Base-by-base conservation (phyloP, 2,797 vertebrate genomes). In the Falco biarmicus region DNA sequence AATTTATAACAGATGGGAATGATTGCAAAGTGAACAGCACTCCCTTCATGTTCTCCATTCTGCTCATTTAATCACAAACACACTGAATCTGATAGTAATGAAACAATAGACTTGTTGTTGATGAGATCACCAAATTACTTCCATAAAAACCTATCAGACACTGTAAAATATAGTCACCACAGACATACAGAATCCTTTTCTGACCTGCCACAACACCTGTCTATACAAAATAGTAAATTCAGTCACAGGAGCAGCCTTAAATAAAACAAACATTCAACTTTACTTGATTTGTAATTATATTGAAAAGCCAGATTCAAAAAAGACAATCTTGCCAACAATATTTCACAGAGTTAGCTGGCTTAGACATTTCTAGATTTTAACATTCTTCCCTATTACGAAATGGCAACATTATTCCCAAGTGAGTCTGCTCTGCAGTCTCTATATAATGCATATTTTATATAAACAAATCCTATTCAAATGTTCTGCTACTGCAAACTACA, bases 1-100 rank as follows among this genome's bases (percentile, higher is more conserved):
- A 98, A 98, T 97, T 97, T 93, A 14, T 96, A 98, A 97, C 97
- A 98, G 93, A 97, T 97, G 97, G 97, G 97, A 98, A 94, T 97
- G 83, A 97, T 91, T 96, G 92, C 75, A 97, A 97, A 97, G 73
- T 95, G 94, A 97, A 96, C 81, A 97, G 96, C 86, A 95, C 66
- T 95, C 65, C 68, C 96, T 97, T 97, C 96, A 96, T 96, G 94
- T 94, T 96, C 96, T 96, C 95, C 69, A 95, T 90, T 96, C 91
- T 96, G 89, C 89, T 94, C 89, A 94, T 97, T 97, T 98, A 98
- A 98, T 97, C 95, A 96, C 93, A 97, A 97, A 97, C 93, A 96
- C 94, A 96, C 84, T 51, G 68, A 97, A 96, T 96, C 93, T 96
- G 94, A 96, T 96, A 97, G 82, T 94, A 97, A 97, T 95, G 87